phyloP scores from a whole-genome alignment of 2,113 vertebrate species.

The Dasypus novemcinctus region DNA sequence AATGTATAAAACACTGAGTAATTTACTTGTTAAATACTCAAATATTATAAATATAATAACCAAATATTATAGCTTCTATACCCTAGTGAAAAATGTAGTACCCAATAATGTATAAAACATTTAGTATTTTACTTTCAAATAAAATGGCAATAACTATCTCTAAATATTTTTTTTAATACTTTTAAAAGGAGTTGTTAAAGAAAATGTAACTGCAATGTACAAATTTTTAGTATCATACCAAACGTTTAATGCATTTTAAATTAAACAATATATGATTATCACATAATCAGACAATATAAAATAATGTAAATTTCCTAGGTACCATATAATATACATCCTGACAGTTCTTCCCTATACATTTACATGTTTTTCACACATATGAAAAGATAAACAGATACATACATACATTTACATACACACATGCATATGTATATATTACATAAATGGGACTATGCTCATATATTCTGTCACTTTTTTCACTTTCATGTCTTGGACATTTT shows the following conservation, averaged over 20 bases:
- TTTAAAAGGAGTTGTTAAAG: background rate
- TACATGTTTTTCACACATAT: background rate
- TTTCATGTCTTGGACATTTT: background rate
- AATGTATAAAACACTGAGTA: background rate
- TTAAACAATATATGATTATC: background rate
- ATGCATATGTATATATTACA: background rate
- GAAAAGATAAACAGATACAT: background rate
- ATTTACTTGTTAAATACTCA: too few species aligned
- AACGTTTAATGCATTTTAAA: background rate
- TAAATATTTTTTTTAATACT: background rate
- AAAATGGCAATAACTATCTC: background rate
- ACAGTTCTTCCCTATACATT: background rate
- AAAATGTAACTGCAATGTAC: background rate
- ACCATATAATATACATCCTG: background rate
- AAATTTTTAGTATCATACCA: background rate
- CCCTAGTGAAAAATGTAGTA: background rate
- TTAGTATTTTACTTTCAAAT: background rate
- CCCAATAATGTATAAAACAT: background rate
- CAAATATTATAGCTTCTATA: background rate
- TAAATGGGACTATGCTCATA: too few species aligned
- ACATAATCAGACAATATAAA: background rate
- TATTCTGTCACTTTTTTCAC: background rate
- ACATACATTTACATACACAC: background rate
- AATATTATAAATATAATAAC: too few species aligned
- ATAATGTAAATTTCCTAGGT: background rate